Evolutionary conservation across 2,888 invertebrate species (phyloP).

Genomic region (Caprella mutica): DNA sequence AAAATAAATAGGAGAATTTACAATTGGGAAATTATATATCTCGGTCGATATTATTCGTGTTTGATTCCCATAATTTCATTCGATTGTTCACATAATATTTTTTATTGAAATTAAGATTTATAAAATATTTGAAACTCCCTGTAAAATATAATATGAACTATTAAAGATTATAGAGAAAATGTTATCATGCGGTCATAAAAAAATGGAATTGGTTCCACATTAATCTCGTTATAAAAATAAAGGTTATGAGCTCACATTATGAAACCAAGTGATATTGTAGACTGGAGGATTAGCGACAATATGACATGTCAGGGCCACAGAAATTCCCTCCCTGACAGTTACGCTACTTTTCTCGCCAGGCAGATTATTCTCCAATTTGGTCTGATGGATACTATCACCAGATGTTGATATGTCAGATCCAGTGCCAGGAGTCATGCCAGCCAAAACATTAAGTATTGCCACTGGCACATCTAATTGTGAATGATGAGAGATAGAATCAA

Average conservation of each 20-base stretch:
- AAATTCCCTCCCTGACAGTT: constrained; percentile 19
- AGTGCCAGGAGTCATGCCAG: background rate
- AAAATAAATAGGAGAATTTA: background rate
- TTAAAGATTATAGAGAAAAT: too few relatives aligned
- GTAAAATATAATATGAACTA: too few relatives aligned
- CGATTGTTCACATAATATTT: too few relatives aligned
- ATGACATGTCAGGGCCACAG: constrained; percentile 24
- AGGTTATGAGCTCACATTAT: constrained; percentile 17
- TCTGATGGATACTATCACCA: too few relatives aligned
- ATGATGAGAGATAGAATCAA: background rate
- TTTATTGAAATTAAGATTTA: too few relatives aligned
- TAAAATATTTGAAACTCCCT: too few relatives aligned
- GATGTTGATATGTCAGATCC: background rate
- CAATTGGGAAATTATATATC: background rate
- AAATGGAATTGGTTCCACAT: too few relatives aligned
- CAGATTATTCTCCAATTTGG: too few relatives aligned
- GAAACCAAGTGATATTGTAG: constrained; percentile 32
- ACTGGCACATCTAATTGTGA: constrained; percentile 9
- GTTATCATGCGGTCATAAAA: too few relatives aligned
- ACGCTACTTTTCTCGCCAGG: constrained; percentile 9
- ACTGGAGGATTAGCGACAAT: constrained; percentile 26
- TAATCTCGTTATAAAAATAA: background rate
- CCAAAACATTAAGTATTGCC: constrained; percentile 5
- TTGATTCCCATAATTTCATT: too few relatives aligned
- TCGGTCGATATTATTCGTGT: too few relatives aligned